Base-by-base conservation (phyloP, 2,888 invertebrate species). In the Drosophila gaucha region DNA sequence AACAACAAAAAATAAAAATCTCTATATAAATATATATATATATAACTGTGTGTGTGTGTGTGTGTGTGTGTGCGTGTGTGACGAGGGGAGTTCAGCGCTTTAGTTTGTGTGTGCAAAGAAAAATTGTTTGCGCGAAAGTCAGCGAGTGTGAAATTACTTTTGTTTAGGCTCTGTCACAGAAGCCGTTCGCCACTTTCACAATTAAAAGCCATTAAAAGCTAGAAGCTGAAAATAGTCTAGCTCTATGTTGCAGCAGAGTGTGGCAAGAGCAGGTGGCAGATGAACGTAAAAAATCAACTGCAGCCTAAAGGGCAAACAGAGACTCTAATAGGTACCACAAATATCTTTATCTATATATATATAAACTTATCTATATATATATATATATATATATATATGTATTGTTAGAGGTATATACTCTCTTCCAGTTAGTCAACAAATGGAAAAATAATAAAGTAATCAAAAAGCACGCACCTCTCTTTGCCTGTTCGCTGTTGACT, bases 71-170 rank as follows among this genome's bases (percentile, higher is more conserved):
- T 8, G 18, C 3, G 16, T 8, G 8, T 22, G 24, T 62, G 36
- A 35, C 35, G 50, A 39, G 51, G 49, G 71, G 35, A 55, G 71
- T 50, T 64, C 69, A 65, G 50, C 24, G 35, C 38, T 44, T 52
- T 57, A 58, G 57, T 33, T 3, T 44, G 44, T 28, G 16, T 73
- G 69, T 24, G 33, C 49, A 71, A 72, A 85, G 78, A 80, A 75
- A 78, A 83, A 80, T 78, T 80, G 79, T 84, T 82, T 77, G 70
- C 62, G 62, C 69, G 70, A 75, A 88, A 88, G 67, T 72, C 89
- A 89, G 50, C 86, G 74, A 89, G 88, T 89, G 89, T 89, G 89
- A 89, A 89, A 89, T 89, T 89, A 89, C 88, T 88, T 89, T 88
- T 80, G 85, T 83, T 80, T 79, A 67, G 71, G 62, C 60, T 59